phyloP scores from a whole-genome alignment of 1,140 invertebrate species.

The Diprion similis region DNA sequence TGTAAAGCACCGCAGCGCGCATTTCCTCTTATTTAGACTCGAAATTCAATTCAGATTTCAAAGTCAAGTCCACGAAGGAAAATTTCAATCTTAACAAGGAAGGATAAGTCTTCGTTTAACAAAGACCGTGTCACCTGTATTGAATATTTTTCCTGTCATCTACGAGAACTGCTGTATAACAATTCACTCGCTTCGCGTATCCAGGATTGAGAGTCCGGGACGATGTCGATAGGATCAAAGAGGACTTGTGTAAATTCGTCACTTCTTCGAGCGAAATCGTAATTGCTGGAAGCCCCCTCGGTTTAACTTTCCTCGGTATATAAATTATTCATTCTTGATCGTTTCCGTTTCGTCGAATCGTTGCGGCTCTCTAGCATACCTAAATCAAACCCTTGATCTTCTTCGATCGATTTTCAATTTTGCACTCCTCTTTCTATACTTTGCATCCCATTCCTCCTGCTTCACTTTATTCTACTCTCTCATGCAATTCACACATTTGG shows the following conservation, averaged over 20 bases:
- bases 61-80: not conserved
- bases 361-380: not conserved
- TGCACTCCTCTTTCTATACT: not conserved
- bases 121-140: not conserved
- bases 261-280: too few species aligned
- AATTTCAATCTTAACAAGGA: too few species aligned
- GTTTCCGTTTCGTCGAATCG: too few species aligned
- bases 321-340: too few species aligned
- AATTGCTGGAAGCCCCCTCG: too few species aligned
- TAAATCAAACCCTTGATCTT: slow-evolving; percentile 3
- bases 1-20: not conserved
- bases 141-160: not conserved
- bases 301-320: too few species aligned
- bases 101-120: not conserved
- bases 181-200: not conserved
- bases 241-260: too few species aligned
- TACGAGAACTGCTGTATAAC: not conserved
- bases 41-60: not conserved
- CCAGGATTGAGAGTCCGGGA: too few species aligned
- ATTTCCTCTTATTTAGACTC: too few species aligned
- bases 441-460: not conserved
- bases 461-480: not conserved
- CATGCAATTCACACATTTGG: not conserved
- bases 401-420: not conserved
- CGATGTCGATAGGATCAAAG: too few species aligned